Evolutionary conservation across 2,113 vertebrate genomes (phyloP).

Genomic region (Martes martes): DNA sequence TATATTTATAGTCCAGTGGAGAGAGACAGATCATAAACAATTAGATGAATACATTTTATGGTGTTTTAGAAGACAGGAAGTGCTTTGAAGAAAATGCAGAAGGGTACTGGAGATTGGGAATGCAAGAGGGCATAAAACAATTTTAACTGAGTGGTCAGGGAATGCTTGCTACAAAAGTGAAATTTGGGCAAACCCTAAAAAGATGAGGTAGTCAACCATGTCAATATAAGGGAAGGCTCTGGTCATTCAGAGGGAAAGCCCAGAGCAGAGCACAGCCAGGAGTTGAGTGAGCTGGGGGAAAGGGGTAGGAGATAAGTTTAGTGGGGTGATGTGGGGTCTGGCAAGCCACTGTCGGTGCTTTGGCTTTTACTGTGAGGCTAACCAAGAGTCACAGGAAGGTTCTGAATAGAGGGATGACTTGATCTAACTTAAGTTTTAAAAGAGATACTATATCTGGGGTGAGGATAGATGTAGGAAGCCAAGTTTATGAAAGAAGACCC

Average conservation of each 20-base stretch:
- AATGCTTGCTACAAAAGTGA: not conserved
- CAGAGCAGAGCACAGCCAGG: not conserved
- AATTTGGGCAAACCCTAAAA: not conserved
- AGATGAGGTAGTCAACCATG: not conserved
- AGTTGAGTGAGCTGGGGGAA: not conserved
- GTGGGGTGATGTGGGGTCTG: too few relatives aligned
- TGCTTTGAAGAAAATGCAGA: not conserved
- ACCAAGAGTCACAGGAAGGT: not conserved
- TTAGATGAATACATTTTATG: not conserved
- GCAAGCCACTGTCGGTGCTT: not conserved
- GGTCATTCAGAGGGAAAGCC: not conserved
- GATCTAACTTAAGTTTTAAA: not conserved
- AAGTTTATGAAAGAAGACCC: not conserved
- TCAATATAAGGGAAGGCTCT: not conserved
- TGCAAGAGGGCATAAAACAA: not conserved
- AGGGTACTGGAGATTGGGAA: not conserved
- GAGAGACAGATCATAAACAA: not conserved
- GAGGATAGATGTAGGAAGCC: not conserved
- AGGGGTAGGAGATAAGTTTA: not conserved
- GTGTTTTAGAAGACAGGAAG: not conserved
- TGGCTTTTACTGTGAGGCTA: not conserved
- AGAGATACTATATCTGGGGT: not conserved
- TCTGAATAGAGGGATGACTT: not conserved
- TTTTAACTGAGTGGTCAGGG: not conserved
- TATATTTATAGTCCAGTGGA: not conserved